Evolutionary conservation across 2,113 vertebrate species (phyloP), one percentile per base, ranked within the genome.

Genomic region (Jaculus jaculus): DNA sequence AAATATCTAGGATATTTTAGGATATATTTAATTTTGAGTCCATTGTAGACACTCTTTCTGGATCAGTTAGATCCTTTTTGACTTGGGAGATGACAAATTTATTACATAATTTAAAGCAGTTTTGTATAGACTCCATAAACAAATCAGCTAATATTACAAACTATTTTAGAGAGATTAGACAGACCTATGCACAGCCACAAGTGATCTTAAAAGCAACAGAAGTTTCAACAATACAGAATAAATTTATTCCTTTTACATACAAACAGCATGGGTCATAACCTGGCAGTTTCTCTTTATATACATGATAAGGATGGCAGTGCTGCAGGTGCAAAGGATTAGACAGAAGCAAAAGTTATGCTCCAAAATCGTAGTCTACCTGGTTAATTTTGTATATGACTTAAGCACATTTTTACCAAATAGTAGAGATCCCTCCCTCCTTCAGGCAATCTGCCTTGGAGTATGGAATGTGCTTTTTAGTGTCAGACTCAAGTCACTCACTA

Each of bases 401-500:
- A 95, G 79, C 78, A 71, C 24, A 37, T 80, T 89, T 86, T 83
- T 74, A 85, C n/a, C 80, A 20, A 58, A 21, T 39, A 87, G 71
- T 71, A 68, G 84, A 32, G 47, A 80, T 32, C 21, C 51, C 42
- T 83, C 32, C 66, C 60, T 93, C 69, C 90, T 95, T 89, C 77
- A 91, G 60, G 89, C 83, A 71, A 86, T 90, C 63, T 71, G n/a
- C 68, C 87, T 17, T 73, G 72, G 75, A 81, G 77, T 26, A 42
- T 92, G 93, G 77, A 95, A 95, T 94, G 85, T 84, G 17, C 42
- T 54, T 87, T 87, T 65, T 28, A 77, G 72, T 94, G 69, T 93
- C 82, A 94, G 66, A 93, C 54, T 90, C 77, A 91, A 95, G 84
- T 93, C 72, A 78, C 83, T 96, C 93, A 94, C 94, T 78, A 94